These are phyloP conservation scores for Orientallactaga bullata DNA, from an alignment of 2,113 vertebrate species.

Conservation along the genomic window DNA sequence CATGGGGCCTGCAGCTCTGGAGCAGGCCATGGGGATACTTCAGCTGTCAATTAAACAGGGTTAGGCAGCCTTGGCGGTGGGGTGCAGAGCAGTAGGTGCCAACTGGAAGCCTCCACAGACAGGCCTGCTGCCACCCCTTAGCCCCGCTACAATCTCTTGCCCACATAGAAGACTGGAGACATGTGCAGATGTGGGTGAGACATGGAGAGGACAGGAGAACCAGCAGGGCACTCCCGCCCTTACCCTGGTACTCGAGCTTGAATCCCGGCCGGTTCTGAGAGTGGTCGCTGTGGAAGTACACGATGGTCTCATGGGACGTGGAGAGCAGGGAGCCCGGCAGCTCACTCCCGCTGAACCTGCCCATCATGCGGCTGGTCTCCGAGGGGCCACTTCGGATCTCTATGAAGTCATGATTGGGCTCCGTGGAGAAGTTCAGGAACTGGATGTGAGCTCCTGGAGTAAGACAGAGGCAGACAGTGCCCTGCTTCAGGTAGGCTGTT, in stretches of 20 bases:
- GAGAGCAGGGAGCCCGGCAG: conserved; percentile 93
- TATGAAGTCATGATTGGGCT: conserved; percentile 98
- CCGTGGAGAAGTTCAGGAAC: conserved; percentile 98
- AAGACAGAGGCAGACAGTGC: conserved; percentile 23
- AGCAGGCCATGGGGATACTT: background rate
- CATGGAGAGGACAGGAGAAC: background rate
- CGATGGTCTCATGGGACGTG: conserved; percentile 94
- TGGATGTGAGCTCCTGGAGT: conserved; percentile 95
- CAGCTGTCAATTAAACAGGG: background rate
- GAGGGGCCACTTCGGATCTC: conserved; percentile 97
- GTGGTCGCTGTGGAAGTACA: conserved; percentile 99
- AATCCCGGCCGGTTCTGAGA: conserved; percentile 98
- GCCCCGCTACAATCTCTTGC: background rate
- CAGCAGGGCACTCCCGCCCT: background rate
- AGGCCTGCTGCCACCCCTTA: background rate
- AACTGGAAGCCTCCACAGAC: background rate
- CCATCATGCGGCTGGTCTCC: conserved; percentile 95
- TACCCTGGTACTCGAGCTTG: conserved; percentile 97
- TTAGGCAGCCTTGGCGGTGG: background rate
- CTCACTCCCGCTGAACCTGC: conserved; percentile 94
- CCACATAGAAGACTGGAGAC: background rate
- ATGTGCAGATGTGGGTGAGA: background rate
- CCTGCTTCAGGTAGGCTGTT: accelerated
- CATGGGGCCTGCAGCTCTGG: background rate
- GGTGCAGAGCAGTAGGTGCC: background rate